phyloP scores from a whole-genome alignment of 2,113 vertebrate species.

The Bostrychus sinensis region DNA sequence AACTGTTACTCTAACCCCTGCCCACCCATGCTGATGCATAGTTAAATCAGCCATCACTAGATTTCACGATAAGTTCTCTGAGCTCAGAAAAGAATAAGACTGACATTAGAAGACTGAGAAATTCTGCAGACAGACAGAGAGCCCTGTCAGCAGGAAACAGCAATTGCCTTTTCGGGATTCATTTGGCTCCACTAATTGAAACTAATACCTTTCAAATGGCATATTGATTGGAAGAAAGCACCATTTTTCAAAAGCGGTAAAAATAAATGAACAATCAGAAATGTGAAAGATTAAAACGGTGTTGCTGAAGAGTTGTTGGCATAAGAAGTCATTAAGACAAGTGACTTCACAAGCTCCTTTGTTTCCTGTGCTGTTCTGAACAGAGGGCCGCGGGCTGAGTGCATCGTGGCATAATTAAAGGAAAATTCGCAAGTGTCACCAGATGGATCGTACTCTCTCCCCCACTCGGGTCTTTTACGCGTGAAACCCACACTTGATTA shows the following conservation, averaged over 20 bases:
- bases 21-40: slow-evolving; percentile 2
- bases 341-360: slow-evolving; percentile 44
- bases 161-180: slow-evolving; percentile 43
- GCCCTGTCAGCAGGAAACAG: slow-evolving; percentile 49
- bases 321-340: slow-evolving; percentile 33
- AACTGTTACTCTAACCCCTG: background rate
- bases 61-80: slow-evolving; percentile 4
- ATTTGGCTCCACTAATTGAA: slow-evolving; percentile 65
- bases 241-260: slow-evolving; percentile 42
- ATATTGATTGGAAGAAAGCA: slow-evolving; percentile 55
- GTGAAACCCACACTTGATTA: slow-evolving; percentile 22
- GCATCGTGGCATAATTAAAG: slow-evolving; percentile 43
- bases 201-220: slow-evolving; percentile 59
- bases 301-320: slow-evolving; percentile 11
- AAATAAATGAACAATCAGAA: slow-evolving; percentile 32
- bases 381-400: slow-evolving; percentile 30
- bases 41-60: slow-evolving; percentile 3
- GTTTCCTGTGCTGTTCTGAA: slow-evolving; percentile 34
- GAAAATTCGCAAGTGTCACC: slow-evolving; percentile 22
- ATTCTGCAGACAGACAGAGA: slow-evolving; percentile 33
- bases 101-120: background rate
- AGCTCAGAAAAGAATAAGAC: slow-evolving; percentile 1
- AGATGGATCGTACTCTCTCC: slow-evolving; percentile 12
- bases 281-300: slow-evolving; percentile 29
- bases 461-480: background rate